Conservation (phyloP, 2,797 vertebrate species). For the Orientallactaga sibirica region DNA sequence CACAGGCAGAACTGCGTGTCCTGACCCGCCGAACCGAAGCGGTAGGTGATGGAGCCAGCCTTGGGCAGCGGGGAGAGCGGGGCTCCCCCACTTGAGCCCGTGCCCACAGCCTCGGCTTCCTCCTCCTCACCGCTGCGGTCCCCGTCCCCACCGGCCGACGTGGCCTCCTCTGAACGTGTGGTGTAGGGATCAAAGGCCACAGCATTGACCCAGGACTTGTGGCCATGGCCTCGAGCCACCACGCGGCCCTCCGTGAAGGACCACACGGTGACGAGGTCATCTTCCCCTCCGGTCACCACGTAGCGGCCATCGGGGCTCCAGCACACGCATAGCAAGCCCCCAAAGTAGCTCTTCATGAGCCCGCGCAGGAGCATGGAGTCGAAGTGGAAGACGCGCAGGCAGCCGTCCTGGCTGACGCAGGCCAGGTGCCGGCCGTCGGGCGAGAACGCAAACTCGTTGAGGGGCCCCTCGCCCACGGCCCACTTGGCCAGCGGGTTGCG, state of each 20-base stretch:
- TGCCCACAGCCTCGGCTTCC: conserved; percentile 89
- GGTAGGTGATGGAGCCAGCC: conserved; percentile 92
- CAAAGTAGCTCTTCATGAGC: conserved; percentile 97
- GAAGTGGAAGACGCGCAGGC: conserved; percentile 95
- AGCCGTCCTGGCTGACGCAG: conserved; percentile 95
- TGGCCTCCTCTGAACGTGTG: conserved; percentile 91
- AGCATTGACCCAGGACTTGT: conserved; percentile 97
- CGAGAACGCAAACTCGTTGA: conserved; percentile 96
- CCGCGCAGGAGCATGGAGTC: conserved; percentile 96
- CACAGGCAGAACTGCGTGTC: conserved; percentile 97
- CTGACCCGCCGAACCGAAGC: conserved; percentile 96
- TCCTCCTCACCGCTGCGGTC: conserved; percentile 91
- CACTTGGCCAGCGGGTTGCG: conserved; percentile 95
- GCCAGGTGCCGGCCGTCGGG: conserved; percentile 94
- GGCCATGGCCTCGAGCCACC: conserved; percentile 94
- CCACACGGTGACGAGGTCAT: conserved; percentile 96
- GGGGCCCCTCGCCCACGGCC: conserved; percentile 93
- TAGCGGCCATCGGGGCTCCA: conserved; percentile 97
- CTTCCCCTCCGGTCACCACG: conserved; percentile 94
- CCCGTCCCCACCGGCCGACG: conserved; percentile 71
- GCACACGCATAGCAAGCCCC: conserved; percentile 94
- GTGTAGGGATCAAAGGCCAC: conserved; percentile 96
- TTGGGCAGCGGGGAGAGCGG: conserved; percentile 92
- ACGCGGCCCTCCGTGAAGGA: conserved; percentile 94
- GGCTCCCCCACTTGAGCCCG: conserved; percentile 90